These are phyloP conservation scores for Epiblema foenella DNA, from an alignment of 2,888 invertebrate species.

Conservation along the genomic window DNA sequence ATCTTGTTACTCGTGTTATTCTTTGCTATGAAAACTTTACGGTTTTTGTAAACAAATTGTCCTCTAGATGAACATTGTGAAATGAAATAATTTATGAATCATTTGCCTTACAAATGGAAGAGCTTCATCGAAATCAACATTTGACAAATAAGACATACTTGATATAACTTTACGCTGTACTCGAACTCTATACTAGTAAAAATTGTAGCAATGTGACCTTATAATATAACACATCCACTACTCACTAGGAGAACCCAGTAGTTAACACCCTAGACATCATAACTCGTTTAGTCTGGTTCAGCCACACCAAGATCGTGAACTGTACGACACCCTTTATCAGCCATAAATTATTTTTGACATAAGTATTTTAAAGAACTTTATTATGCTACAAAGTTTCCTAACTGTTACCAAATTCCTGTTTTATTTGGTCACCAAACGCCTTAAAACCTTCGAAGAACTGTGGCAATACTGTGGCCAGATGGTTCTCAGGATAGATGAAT, in stretches of 20 bases:
- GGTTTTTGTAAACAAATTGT: no score
- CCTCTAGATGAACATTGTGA: not conserved
- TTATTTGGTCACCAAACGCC: slow-evolving; percentile 64
- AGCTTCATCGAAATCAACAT: no score
- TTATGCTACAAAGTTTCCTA: not conserved
- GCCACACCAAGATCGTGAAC: not conserved
- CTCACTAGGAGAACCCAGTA: no score
- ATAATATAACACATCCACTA: no score
- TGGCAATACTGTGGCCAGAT: slow-evolving; percentile 62
- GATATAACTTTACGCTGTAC: no score
- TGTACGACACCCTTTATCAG: not conserved
- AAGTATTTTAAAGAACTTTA: not conserved
- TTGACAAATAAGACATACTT: no score
- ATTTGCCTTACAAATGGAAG: not conserved
- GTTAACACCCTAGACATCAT: not conserved
- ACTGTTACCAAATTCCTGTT: slow-evolving; percentile 59
- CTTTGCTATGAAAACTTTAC: not conserved
- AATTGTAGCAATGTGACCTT: no score
- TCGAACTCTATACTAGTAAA: no score
- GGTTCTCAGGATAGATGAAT: slow-evolving; percentile 87
- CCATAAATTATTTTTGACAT: not conserved
- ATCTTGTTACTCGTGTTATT: not conserved
- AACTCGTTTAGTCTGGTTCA: not conserved
- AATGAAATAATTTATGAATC: not conserved
- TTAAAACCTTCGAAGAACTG: slow-evolving; percentile 74